Percentiles rank a stretch among this genome's conserved stretches.
phyloP scores from a whole-genome alignment of 1,140 invertebrate species.

The Papilio helenus region DNA sequence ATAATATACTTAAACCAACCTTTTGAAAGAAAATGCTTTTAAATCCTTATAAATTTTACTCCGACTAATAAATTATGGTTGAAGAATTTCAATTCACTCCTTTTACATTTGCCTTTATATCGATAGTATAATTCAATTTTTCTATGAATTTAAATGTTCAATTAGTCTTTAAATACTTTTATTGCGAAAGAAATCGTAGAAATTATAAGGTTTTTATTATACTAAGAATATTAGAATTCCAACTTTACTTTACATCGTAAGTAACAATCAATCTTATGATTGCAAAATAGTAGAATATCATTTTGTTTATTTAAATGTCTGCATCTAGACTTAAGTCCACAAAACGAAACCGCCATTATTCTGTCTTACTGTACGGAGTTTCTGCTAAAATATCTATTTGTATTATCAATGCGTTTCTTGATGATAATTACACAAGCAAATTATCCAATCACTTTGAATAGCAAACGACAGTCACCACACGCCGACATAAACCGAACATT shows the following conservation, averaged over 20 bases:
- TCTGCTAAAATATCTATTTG: neutral
- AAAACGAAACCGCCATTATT: neutral
- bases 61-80: neutral
- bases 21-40: neutral
- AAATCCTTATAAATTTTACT: neutral
- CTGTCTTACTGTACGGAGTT: neutral
- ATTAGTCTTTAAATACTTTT: conserved; percentile 2
- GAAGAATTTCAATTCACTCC: neutral
- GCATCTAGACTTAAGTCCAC: neutral
- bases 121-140: conserved; percentile 1
- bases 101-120: neutral
- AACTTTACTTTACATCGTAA: neutral
- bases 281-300: neutral
- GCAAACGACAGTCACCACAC: neutral
- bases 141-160: conserved; percentile 4
- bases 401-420: neutral
- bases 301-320: neutral
- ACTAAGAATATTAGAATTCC: neutral
- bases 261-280: neutral
- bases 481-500: neutral
- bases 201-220: neutral
- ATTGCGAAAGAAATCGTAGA: neutral
- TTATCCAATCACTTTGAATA: conserved; percentile 14
- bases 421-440: conserved; percentile 9
- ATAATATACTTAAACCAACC: neutral